Conservation (phyloP, 2,797 vertebrate genomes). For the Pangasius macronema region DNA sequence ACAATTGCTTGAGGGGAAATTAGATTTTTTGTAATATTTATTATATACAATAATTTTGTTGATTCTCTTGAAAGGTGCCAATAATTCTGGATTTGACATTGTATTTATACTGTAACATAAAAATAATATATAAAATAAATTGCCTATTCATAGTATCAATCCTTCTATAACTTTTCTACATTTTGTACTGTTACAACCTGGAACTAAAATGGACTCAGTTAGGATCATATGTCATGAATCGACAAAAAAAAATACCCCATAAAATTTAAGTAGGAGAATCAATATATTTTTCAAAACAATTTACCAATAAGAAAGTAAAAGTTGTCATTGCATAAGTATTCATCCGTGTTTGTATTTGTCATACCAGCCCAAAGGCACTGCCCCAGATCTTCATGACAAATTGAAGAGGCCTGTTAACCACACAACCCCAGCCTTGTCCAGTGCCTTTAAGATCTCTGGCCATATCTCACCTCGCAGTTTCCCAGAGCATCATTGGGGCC, state of each 20-base stretch:
- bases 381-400: neutral
- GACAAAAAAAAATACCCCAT: neutral
- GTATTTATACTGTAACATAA: neutral
- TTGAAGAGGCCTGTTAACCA: neutral
- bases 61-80: constrained; percentile 20
- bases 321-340: neutral
- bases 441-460: neutral
- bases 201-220: neutral
- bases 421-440: neutral
- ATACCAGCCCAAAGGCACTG: neutral
- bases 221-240: neutral
- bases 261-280: neutral
- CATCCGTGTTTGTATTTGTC: neutral
- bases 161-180: neutral
- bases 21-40: neutral
- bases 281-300: neutral
- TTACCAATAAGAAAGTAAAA: neutral
- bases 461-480: neutral
- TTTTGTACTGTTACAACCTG: neutral
- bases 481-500: neutral
- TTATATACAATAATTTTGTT: neutral
- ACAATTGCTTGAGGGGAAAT: neutral
- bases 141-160: neutral
- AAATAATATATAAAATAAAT: neutral
- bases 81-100: constrained; percentile 12